Conservation (phyloP, 2,113 vertebrate genomes). For the Chloropsis hardwickii region DNA sequence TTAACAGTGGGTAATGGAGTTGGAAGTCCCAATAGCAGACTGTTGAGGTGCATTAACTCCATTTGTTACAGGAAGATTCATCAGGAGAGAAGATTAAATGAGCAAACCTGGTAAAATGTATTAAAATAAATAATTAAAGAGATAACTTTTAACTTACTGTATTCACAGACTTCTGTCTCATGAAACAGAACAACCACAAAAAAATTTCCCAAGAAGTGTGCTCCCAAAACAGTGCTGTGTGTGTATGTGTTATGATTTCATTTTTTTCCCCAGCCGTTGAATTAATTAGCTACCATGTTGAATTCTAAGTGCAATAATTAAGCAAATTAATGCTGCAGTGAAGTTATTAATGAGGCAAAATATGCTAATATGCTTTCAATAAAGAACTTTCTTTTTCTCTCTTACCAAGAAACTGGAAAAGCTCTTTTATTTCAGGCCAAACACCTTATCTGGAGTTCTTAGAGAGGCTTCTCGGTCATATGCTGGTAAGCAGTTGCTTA, state of each 20-base stretch:
- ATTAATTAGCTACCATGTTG: conserved; percentile 79
- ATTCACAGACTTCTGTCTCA: conserved; percentile 20
- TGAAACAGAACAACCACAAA: background rate
- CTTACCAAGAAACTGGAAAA: conserved; percentile 72
- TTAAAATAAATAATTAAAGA: conserved; percentile 42
- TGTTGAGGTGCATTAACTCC: conserved; percentile 20
- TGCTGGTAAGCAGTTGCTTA: conserved; percentile 54
- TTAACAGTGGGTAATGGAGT: conserved; percentile 25
- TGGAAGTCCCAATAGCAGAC: conserved; percentile 1
- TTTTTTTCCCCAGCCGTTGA: conserved; percentile 51
- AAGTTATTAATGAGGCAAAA: conserved; percentile 83
- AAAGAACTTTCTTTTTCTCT: conserved; percentile 72
- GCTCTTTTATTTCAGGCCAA: conserved; percentile 74
- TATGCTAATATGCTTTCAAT: conserved; percentile 82
- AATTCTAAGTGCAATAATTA: conserved; percentile 82
- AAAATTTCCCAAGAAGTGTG: background rate
- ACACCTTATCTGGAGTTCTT: conserved; percentile 74
- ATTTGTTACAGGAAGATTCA: conserved; percentile 19
- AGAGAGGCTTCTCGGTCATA: conserved; percentile 31
- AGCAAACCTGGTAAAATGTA: conserved; percentile 1
- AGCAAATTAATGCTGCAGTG: conserved; percentile 80
- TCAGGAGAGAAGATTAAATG: conserved; percentile 18
- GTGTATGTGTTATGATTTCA: conserved; percentile 58
- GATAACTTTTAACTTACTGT: conserved; percentile 14
- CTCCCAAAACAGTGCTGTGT: background rate